Conservation (phyloP, 2,113 vertebrate species). For the Stigmatopora argus region DNA sequence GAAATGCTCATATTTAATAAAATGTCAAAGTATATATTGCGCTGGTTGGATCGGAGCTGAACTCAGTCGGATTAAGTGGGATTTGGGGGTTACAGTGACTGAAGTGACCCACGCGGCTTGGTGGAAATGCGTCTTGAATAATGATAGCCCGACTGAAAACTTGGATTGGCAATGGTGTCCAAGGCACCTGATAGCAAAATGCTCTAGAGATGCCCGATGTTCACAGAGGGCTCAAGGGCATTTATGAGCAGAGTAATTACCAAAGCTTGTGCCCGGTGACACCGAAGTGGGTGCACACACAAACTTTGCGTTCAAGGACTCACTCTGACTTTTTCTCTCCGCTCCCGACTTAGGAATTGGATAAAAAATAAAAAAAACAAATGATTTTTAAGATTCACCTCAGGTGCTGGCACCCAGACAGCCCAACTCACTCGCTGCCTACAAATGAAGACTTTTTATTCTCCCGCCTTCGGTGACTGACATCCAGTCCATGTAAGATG, state of each 20-base stretch:
- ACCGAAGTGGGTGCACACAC: conserved; percentile 5
- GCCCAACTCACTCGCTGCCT: conserved; percentile 24
- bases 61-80: too few species aligned
- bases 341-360: neutral
- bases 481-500: conserved; percentile 16
- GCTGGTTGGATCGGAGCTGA: too few species aligned
- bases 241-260: conserved; percentile 7
- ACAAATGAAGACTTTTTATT: conserved; percentile 22
- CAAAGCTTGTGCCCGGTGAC: neutral
- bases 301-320: conserved; percentile 3
- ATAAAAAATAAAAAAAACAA: conserved; percentile 10
- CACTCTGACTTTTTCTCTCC: neutral
- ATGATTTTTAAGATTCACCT: conserved; percentile 30
- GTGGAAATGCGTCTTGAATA: neutral
- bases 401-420: conserved; percentile 17
- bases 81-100: too few species aligned
- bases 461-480: conserved; percentile 11
- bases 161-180: neutral
- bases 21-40: too few species aligned
- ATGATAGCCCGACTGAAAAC: neutral
- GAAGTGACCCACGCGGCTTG: neutral
- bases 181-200: neutral
- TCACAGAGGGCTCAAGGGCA: neutral
- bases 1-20: too few species aligned
- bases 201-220: conserved; percentile 3